Evolutionary conservation across 2,113 vertebrate species (phyloP).

Genomic region (Otus sunia): DNA sequence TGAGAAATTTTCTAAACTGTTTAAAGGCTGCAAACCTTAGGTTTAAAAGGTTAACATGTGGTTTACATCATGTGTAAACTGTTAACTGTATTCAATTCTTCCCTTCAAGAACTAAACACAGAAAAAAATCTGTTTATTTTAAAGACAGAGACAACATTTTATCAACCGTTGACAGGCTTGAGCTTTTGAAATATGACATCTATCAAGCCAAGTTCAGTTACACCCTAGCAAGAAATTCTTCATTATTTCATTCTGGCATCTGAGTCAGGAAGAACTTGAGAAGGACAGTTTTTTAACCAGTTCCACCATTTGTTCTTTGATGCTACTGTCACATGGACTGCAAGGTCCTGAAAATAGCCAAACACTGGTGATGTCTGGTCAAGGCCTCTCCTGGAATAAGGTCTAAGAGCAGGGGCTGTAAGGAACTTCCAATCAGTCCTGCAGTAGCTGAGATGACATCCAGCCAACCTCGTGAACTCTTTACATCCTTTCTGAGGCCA

Average conservation of each 20-base stretch:
- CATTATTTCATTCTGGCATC: neutral
- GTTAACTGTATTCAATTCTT: constrained; percentile 19
- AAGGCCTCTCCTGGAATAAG: neutral
- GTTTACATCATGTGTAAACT: constrained; percentile 47
- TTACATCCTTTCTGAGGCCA: neutral
- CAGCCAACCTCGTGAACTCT: neutral
- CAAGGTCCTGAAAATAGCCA: neutral
- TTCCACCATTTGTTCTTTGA: neutral
- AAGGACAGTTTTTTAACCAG: neutral
- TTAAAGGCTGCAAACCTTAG: neutral
- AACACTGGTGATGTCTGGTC: neutral
- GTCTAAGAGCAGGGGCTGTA: neutral
- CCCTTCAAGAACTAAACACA: constrained; percentile 7
- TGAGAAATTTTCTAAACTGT: constrained; percentile 6
- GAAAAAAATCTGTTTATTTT: constrained; percentile 46
- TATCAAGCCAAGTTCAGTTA: neutral
- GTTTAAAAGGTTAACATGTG: constrained; percentile 23
- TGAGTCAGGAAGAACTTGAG: neutral
- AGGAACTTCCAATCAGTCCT: neutral
- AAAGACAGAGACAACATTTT: neutral
- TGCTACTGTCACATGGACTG: neutral
- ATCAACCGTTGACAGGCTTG: neutral
- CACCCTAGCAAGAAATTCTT: neutral
- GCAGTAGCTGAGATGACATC: neutral
- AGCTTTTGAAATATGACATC: neutral